phyloP scores from a whole-genome alignment of 2,797 vertebrate species.

The Mionectes olivaceus region DNA sequence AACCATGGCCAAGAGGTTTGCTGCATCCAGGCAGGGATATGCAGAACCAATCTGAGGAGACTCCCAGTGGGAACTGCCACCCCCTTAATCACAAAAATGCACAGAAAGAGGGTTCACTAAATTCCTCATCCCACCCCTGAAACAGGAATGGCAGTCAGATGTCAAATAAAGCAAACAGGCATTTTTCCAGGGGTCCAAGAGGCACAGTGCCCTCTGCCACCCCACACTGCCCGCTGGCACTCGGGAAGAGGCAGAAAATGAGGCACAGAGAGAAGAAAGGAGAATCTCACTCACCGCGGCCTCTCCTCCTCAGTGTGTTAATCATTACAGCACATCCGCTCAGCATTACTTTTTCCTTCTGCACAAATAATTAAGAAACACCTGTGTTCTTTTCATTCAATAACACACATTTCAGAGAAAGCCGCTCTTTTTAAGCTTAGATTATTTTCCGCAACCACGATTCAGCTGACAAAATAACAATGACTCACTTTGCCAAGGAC shows the following conservation, averaged over 20 bases:
- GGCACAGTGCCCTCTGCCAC: not conserved
- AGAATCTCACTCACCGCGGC: not conserved
- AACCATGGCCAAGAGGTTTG: not conserved
- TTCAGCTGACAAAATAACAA: not conserved
- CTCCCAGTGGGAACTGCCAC: accelerated
- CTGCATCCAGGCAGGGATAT: not conserved
- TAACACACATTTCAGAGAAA: not conserved
- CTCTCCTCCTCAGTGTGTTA: constrained; percentile 6
- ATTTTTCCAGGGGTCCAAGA: not conserved
- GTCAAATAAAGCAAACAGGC: no score
- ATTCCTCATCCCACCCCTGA: not conserved
- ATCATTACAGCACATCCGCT: constrained; percentile 52
- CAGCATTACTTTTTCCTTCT: constrained; percentile 65
- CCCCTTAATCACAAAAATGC: not conserved
- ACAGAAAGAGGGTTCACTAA: not conserved
- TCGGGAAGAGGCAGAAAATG: not conserved
- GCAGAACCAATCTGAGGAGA: not conserved
- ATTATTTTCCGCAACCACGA: constrained; percentile 19
- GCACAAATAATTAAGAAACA: constrained; percentile 77
- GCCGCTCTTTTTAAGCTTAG: not conserved
- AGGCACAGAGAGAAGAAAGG: not conserved
- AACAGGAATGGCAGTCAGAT: not conserved
- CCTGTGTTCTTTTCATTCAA: constrained; percentile 70
- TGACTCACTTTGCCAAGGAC: not conserved
- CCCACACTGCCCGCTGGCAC: accelerated